Evolutionary conservation across 2,888 invertebrate genomes (phyloP).

Genomic region (Lydus trimaculatus): DNA sequence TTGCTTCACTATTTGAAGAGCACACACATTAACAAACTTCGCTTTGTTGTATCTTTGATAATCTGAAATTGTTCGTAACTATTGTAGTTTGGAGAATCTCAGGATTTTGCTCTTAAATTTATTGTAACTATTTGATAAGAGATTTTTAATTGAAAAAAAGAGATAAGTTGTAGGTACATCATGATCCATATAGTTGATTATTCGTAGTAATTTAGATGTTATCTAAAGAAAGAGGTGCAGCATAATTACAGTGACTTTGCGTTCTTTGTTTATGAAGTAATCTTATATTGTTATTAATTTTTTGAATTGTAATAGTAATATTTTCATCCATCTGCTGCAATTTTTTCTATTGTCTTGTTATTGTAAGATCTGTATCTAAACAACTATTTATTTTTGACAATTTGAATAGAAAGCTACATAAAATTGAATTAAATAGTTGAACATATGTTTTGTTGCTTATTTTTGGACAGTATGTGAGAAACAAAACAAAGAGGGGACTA

Average conservation of each 20-base stretch:
- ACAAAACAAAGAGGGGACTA: constrained; percentile 9
- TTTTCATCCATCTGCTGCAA: not conserved
- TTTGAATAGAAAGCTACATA: too few species aligned
- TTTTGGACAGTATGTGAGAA: constrained; percentile 5
- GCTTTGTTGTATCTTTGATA: constrained; percentile 37
- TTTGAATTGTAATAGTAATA: too few species aligned
- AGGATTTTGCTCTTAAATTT: not conserved
- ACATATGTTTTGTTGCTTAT: constrained; percentile 12
- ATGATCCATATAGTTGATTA: constrained; percentile 31
- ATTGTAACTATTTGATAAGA: not conserved
- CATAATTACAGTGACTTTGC: constrained; percentile 45
- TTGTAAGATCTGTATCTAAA: not conserved
- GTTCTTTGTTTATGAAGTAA: constrained; percentile 21
- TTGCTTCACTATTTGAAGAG: constrained; percentile 34
- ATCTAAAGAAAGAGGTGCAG: constrained; percentile 45
- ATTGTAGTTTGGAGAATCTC: not conserved
- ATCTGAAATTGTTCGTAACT: constrained; percentile 17
- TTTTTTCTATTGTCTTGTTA: not conserved
- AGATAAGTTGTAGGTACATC: not conserved
- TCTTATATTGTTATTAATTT: not conserved
- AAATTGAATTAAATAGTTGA: not conserved
- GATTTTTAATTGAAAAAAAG: not conserved
- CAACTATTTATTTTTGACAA: constrained; percentile 3
- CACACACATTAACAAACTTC: constrained; percentile 16
- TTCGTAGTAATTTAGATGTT: constrained; percentile 41